phyloP scores from a whole-genome alignment of 2,888 invertebrate genomes.

The Trilocha varians region DNA sequence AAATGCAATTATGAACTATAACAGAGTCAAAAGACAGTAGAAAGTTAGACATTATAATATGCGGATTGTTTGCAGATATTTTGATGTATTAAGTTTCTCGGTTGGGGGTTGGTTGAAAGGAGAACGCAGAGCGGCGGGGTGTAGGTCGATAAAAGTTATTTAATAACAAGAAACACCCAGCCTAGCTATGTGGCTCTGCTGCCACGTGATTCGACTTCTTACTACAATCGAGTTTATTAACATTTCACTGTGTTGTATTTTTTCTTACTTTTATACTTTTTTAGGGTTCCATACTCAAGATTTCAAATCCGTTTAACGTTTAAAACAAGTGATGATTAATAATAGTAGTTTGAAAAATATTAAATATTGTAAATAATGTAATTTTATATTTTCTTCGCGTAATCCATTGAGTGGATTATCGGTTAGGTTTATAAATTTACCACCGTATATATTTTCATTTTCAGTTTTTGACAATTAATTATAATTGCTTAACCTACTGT shows the following conservation, averaged over 20 bases:
- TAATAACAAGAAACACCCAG: slow-evolving; percentile 58
- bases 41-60: not conserved
- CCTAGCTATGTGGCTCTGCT: slow-evolving; percentile 26
- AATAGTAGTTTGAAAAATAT: too few relatives aligned
- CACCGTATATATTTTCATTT: too few relatives aligned
- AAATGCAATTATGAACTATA: not conserved
- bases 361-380: too few relatives aligned
- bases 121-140: slow-evolving; percentile 27
- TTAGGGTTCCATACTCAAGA: too few relatives aligned
- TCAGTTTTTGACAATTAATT: too few relatives aligned
- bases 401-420: too few relatives aligned
- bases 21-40: not conserved
- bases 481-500: too few relatives aligned
- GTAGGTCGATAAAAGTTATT: slow-evolving; percentile 64
- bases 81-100: slow-evolving; percentile 29
- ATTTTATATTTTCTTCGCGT: too few relatives aligned
- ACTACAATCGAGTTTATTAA: slow-evolving; percentile 16
- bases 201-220: slow-evolving; percentile 32
- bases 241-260: slow-evolving; percentile 5
- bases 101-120: slow-evolving; percentile 21
- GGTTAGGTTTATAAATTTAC: too few relatives aligned
- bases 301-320: too few relatives aligned
- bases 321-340: too few relatives aligned
- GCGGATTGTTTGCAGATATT: slow-evolving; percentile 19
- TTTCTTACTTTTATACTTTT: not conserved